Percentiles rank a stretch among this genome's conserved stretches.
Evolutionary conservation across 1,140 invertebrate species (phyloP).

Genomic region (Zaprionus davidi): DNA sequence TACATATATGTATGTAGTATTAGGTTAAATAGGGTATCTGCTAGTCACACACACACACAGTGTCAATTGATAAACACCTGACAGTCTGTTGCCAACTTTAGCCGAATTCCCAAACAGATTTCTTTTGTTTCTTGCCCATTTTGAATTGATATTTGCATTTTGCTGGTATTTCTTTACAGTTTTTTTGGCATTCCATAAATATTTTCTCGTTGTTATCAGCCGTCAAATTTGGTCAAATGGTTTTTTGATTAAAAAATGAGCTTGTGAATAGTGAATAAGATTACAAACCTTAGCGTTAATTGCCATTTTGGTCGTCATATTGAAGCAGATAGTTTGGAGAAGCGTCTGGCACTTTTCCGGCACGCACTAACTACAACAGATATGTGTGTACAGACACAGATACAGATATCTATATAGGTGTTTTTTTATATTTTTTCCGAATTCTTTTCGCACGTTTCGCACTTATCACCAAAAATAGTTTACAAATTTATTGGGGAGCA

Average conservation of each 20-base stretch:
- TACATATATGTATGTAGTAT: no score
- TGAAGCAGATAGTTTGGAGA: conserved; percentile 22
- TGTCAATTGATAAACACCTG: background rate
- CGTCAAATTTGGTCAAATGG: background rate
- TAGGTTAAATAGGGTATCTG: conserved; percentile 3
- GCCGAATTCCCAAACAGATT: conserved; percentile 14
- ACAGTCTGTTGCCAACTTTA: conserved; percentile 19
- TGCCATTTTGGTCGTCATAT: conserved; percentile 81
- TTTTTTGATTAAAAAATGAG: background rate
- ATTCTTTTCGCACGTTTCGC: conserved; percentile 30
- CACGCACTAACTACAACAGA: conserved; percentile 9
- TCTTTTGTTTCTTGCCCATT: conserved; percentile 3
- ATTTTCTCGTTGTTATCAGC: conserved; percentile 2
- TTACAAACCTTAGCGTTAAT: conserved; percentile 79
- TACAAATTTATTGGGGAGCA: background rate
- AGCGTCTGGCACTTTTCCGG: conserved; percentile 43
- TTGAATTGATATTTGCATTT: conserved; percentile 7
- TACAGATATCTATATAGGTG: background rate
- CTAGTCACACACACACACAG: background rate
- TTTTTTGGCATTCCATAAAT: conserved; percentile 3
- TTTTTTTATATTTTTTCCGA: conserved; percentile 1
- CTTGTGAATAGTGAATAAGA: background rate
- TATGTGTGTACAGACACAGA: conserved; percentile 11
- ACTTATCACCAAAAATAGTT: conserved; percentile 25
- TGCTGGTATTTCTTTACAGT: background rate